Percentiles rank a stretch among this genome's conserved stretches.
These are phyloP conservation scores for Beroe ovata DNA, from an alignment of 37 sponge, comb jelly and placozoan species.

Conservation along the genomic window DNA sequence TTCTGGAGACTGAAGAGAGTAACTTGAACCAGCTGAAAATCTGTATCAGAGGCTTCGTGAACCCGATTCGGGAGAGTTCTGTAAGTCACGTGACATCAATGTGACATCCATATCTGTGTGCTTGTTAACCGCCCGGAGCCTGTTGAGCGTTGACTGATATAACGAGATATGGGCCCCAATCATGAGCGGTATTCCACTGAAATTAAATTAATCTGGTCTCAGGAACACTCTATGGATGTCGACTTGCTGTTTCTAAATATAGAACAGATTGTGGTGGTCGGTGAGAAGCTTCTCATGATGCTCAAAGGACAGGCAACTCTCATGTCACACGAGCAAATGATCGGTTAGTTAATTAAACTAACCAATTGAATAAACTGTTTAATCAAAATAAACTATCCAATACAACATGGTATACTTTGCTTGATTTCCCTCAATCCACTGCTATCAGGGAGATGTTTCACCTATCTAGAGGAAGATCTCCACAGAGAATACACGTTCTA, in stretches of 20 bases:
- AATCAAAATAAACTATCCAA: too few species aligned
- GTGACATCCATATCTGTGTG: too few species aligned
- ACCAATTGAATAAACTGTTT: too few species aligned
- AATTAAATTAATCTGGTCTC: too few species aligned
- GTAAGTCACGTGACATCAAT: too few species aligned
- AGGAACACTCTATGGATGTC: slow-evolving; percentile 34
- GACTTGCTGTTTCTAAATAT: slow-evolving; percentile 55
- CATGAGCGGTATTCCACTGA: too few species aligned
- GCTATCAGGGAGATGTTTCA: slow-evolving; percentile 39
- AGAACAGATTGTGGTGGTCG: background rate
- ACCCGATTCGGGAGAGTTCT: background rate
- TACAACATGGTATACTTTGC: too few species aligned
- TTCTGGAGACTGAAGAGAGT: slow-evolving; percentile 46
- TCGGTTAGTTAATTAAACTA: slow-evolving; percentile 49
- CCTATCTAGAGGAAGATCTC: slow-evolving; percentile 52
- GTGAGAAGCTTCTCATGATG: slow-evolving; percentile 56
- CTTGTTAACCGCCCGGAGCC: too few species aligned
- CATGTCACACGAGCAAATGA: slow-evolving; percentile 66
- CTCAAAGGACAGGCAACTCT: slow-evolving; percentile 30
- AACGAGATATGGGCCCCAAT: too few species aligned
- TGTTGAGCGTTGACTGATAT: too few species aligned
- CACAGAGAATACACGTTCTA: slow-evolving; percentile 58
- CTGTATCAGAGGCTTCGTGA: slow-evolving; percentile 27
- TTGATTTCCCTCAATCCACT: background rate
- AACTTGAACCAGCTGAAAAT: slow-evolving; percentile 15